Percentiles rank a stretch among this genome's conserved stretches.
Evolutionary conservation across 2,113 vertebrate species (phyloP).

Genomic region (Silurus meridionalis): DNA sequence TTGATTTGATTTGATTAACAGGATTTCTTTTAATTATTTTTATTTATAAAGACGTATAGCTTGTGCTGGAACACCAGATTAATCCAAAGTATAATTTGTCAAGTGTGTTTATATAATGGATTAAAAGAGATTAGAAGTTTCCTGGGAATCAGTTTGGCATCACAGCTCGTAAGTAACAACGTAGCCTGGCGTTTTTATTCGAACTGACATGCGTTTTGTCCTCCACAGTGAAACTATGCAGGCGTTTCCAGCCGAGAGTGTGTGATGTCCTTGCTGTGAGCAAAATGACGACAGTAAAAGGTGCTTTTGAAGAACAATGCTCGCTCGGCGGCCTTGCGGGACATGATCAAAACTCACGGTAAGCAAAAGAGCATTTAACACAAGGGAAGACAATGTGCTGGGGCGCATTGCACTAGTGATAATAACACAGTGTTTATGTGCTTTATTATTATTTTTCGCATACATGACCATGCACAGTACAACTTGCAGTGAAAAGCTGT

Average conservation of each 20-base stretch:
- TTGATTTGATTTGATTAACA: no score
- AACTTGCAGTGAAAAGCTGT: no score
- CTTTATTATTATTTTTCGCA: no score
- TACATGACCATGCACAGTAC: no score
- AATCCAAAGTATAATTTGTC: no score
- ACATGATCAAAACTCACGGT: neutral
- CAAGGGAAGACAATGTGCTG: neutral
- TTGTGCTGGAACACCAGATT: no score
- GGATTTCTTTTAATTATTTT: no score
- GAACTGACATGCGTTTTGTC: neutral
- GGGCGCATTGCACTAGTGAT: neutral
- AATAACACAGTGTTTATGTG: neutral
- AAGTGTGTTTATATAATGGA: neutral
- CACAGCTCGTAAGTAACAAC: neutral
- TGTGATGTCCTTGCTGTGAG: conserved; percentile 21
- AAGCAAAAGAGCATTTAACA: neutral
- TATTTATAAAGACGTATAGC: no score
- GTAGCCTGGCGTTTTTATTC: neutral
- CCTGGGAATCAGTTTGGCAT: neutral
- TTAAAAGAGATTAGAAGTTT: neutral
- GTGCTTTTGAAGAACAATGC: conserved; percentile 15
- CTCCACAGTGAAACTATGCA: neutral
- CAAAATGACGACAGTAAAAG: neutral
- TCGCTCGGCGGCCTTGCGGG: conserved; percentile 5
- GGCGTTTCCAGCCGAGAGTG: neutral